A percentile compares a stretch with the other conserved stretches of the same genome.
These are phyloP conservation scores for Xestia ashworthii DNA, from an alignment of 2,888 invertebrate species.

Conservation along the genomic window DNA sequence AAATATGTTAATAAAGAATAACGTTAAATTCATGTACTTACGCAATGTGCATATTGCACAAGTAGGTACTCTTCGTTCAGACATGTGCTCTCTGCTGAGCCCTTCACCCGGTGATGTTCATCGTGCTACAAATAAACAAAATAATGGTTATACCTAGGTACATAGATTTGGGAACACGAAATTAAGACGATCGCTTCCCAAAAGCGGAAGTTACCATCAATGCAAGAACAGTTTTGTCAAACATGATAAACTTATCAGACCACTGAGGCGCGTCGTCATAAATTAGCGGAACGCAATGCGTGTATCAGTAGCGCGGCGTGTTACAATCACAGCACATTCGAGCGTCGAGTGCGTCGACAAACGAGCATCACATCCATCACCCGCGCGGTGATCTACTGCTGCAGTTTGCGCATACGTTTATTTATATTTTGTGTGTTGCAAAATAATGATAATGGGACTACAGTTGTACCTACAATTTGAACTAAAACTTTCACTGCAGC, in stretches of 20 bases:
- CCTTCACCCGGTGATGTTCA: too few relatives aligned
- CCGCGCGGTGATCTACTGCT: constrained; percentile 29
- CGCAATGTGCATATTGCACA: not conserved
- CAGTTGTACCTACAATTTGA: not conserved
- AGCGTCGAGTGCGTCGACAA: constrained; percentile 15
- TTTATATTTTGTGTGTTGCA: constrained; percentile 28
- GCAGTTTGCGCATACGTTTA: constrained; percentile 29
- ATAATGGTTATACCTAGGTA: not conserved
- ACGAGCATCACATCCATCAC: constrained; percentile 42
- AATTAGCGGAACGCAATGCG: constrained; percentile 44
- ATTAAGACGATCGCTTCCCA: not conserved
- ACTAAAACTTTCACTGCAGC: not conserved
- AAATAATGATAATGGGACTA: constrained; percentile 37
- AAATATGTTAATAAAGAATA: not conserved
- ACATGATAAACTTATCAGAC: constrained; percentile 17
- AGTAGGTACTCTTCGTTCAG: not conserved
- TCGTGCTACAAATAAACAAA: not conserved
- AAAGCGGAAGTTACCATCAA: not conserved
- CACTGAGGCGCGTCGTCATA: constrained; percentile 30
- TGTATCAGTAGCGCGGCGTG: constrained; percentile 9
- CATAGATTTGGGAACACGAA: not conserved
- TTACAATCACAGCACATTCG: constrained; percentile 33
- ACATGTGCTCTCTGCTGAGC: not conserved
- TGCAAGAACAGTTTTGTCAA: not conserved
- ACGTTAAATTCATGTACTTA: not conserved